A percentile compares a stretch with the other conserved stretches of the same genome.
Evolutionary conservation across 2,113 vertebrate species (phyloP).

Genomic region (Microcebus griseorufus): DNA sequence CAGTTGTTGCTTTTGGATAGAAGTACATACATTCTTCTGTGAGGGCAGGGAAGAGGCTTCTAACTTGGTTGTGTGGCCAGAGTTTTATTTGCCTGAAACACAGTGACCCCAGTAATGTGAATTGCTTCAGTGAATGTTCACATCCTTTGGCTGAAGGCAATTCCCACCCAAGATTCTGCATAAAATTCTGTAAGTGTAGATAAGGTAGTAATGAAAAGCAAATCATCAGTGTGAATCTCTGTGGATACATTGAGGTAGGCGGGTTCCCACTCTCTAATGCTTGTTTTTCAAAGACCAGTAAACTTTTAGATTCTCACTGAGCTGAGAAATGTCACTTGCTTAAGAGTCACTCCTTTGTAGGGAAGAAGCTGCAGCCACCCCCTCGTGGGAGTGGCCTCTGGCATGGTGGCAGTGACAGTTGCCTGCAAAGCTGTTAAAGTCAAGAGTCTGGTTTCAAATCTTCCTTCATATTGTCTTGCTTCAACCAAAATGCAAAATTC

Average conservation of each 20-base stretch:
- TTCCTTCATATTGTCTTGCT: slow-evolving; percentile 15
- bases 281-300: background rate
- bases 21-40: background rate
- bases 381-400: background rate
- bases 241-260: background rate
- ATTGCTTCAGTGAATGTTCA: background rate
- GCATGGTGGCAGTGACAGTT: background rate
- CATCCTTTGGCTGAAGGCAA: background rate
- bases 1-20: background rate
- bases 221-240: background rate
- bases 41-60: background rate
- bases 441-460: background rate
- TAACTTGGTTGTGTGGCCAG: background rate
- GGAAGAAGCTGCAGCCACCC: background rate
- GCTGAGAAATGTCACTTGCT: background rate
- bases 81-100: background rate
- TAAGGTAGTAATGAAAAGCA: background rate
- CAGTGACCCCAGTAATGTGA: background rate
- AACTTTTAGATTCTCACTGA: background rate
- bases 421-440: background rate
- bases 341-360: background rate
- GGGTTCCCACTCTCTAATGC: too few species aligned
- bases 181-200: background rate
- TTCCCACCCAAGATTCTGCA: background rate
- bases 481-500: slow-evolving; percentile 25